Evolutionary conservation across 2,113 vertebrate genomes (phyloP).

Genomic region (Pedetes capensis): DNA sequence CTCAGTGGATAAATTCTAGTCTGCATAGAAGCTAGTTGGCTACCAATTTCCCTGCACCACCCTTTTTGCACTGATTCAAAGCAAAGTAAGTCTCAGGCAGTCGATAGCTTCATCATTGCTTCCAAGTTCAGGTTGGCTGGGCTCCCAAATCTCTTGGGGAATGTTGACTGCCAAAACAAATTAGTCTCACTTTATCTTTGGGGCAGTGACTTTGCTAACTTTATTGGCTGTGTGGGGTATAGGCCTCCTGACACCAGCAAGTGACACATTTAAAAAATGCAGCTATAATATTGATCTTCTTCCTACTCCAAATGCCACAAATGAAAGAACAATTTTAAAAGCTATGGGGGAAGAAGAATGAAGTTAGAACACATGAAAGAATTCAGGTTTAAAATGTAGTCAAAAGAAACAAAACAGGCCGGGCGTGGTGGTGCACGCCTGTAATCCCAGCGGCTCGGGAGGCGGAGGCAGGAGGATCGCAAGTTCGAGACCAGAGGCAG

Average conservation of each 20-base stretch:
- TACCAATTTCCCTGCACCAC: neutral
- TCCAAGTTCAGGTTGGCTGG: conserved; percentile 66
- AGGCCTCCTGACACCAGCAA: neutral
- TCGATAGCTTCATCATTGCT: conserved; percentile 51
- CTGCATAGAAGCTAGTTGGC: neutral
- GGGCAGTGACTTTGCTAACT: conserved; percentile 69
- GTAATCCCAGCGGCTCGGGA: no score
- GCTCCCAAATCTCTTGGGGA: conserved; percentile 65
- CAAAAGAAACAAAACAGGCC: neutral
- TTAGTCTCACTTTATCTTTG: conserved; percentile 68
- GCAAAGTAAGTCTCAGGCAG: neutral
- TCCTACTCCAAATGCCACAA: neutral
- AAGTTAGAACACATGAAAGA: neutral
- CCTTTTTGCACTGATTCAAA: neutral
- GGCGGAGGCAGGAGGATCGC: no score
- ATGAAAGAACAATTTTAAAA: conserved; percentile 27
- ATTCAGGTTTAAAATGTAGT: neutral
- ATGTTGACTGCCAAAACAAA: conserved; percentile 68
- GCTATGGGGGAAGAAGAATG: neutral
- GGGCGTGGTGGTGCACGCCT: no score
- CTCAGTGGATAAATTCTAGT: neutral
- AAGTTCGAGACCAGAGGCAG: no score
- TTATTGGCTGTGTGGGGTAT: conserved; percentile 43
- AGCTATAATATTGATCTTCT: conserved; percentile 18
- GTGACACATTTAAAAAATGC: neutral